Conservation (phyloP, 1,140 invertebrate genomes). For the Papilio aristodemus region DNA sequence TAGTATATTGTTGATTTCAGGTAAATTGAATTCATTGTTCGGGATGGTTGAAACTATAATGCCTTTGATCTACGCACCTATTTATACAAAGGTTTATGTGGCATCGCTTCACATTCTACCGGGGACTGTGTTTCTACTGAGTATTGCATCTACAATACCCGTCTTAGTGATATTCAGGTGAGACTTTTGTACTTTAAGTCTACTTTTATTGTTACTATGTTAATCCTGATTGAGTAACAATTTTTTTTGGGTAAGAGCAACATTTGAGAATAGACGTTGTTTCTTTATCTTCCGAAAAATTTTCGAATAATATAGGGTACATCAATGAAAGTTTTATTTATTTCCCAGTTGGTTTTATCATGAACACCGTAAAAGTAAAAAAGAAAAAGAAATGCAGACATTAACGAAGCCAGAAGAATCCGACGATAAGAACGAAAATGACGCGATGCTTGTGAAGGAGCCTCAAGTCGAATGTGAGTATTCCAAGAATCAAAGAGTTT, state of each 20-base stretch:
- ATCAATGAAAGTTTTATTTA: neutral
- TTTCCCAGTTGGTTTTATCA: constrained; percentile 28
- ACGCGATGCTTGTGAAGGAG: neutral
- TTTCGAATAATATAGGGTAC: neutral
- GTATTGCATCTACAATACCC: constrained; percentile 61
- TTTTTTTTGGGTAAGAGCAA: no score
- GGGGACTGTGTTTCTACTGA: constrained; percentile 76
- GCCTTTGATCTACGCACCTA: constrained; percentile 74
- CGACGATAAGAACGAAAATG: constrained; percentile 9
- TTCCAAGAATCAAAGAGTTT: neutral
- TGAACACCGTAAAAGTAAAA: constrained; percentile 15
- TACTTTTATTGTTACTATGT: no score
- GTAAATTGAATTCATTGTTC: constrained; percentile 81
- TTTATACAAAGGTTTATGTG: constrained; percentile 79
- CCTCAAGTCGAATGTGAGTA: constrained; percentile 23
- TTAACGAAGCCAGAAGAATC: constrained; percentile 19
- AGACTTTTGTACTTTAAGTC: constrained; percentile 32
- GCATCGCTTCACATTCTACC: constrained; percentile 73
- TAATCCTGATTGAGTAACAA: no score
- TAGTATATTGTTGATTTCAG: constrained; percentile 54
- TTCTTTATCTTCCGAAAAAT: no score
- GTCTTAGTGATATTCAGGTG: constrained; percentile 69
- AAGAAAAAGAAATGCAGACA: constrained; percentile 23
- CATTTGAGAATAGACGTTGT: no score
- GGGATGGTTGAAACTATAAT: constrained; percentile 80